A percentile compares a stretch with the other conserved stretches of the same genome.
Conservation (phyloP, 2,113 vertebrate species). For the Calidris pugnax region DNA sequence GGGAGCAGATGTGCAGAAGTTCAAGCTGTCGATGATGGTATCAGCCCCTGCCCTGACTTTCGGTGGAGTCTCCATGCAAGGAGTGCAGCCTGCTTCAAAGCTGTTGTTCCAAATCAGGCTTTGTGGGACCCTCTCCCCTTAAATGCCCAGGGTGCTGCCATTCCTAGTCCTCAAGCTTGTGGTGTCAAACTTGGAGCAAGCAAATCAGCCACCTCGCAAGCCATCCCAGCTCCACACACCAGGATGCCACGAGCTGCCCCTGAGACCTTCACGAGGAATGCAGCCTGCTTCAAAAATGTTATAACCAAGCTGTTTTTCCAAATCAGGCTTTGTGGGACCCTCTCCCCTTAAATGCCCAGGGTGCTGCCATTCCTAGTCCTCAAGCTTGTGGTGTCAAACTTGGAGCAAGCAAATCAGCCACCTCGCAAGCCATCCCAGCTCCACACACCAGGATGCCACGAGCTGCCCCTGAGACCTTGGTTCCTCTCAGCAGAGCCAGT, state of each 20-base stretch:
- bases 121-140: background rate
- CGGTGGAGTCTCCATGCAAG: background rate
- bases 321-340: no score
- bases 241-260: background rate
- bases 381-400: background rate
- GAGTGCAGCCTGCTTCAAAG: background rate
- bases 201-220: background rate
- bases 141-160: background rate
- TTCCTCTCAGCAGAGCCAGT: background rate
- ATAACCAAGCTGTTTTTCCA: no score
- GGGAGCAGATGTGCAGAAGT: background rate
- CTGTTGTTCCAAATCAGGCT: rapidly evolving
- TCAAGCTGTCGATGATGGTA: background rate
- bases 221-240: rapidly evolving
- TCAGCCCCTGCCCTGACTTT: background rate
- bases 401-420: background rate
- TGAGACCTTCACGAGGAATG: no score
- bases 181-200: background rate
- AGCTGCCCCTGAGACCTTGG: rapidly evolving
- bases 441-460: rapidly evolving
- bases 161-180: background rate
- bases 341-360: background rate
- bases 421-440: background rate
- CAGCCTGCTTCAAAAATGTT: no score
- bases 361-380: background rate